These are phyloP conservation scores for Xenopus tropicalis DNA, from an alignment of 2,113 vertebrate genomes.

Conservation along the genomic window UCB_Xtro_10.0 CM004445.2:35592501-35593000, in stretches of 20 bases:
- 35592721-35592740: constrained; percentile 68
- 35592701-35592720: constrained; percentile 47
- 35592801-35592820: constrained; percentile 79
- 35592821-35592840: constrained; percentile 82
- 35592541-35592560: no score
- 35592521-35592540: no score
- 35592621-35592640: no score
- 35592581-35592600: no score
- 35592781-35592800: constrained; percentile 70
- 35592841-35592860: constrained; percentile 72
- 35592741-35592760: constrained; percentile 76
- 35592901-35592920: constrained; percentile 77
- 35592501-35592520: no score
- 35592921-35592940: constrained; percentile 81
- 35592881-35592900: constrained; percentile 76
- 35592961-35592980: constrained; percentile 73
- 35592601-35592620: no score
- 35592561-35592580: no score
- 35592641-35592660: no score
- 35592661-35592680: no score
- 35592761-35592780: constrained; percentile 75
- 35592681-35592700: no score
- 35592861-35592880: constrained; percentile 74
- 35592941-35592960: constrained; percentile 74
- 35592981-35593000: constrained; percentile 73